Percentiles rank a stretch among this genome's conserved stretches.
These are phyloP conservation scores for Clarias pachynema DNA, from an alignment of 2,797 vertebrate genomes.

Conservation along the genomic window DNA sequence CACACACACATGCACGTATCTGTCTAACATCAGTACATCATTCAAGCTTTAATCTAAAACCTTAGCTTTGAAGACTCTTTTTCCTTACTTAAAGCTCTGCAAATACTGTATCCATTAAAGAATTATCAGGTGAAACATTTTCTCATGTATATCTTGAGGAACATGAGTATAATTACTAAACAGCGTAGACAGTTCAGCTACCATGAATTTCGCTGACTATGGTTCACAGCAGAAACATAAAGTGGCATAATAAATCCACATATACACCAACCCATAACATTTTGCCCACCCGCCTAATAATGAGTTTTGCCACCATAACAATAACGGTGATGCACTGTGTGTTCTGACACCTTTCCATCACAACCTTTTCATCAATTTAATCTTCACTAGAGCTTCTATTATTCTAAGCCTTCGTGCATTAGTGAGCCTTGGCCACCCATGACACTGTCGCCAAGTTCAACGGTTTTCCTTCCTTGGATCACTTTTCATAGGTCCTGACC, in stretches of 20 bases:
- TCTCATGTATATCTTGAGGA: not conserved
- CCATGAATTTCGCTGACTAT: not conserved
- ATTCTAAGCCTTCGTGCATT: no score
- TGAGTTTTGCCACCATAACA: no score
- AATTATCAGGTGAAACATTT: not conserved
- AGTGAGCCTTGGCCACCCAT: no score
- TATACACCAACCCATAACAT: no score
- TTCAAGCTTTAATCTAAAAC: constrained; percentile 12
- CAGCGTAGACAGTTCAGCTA: not conserved
- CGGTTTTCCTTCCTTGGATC: no score
- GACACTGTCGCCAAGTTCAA: no score
- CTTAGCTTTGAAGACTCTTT: not conserved
- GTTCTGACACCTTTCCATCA: no score
- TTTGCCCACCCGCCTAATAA: no score
- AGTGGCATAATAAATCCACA: not conserved
- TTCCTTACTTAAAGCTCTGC: not conserved
- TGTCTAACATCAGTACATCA: constrained; percentile 25
- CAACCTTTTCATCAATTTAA: no score
- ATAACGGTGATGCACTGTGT: no score
- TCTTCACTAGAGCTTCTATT: no score
- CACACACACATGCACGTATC: not conserved
- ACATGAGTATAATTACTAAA: not conserved
- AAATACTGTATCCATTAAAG: not conserved
- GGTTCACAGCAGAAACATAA: not conserved
- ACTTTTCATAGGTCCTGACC: no score